A percentile compares a stretch with the other conserved stretches of the same genome.
Evolutionary conservation across 2,113 vertebrate species (phyloP).

Genomic region (Channa argus): DNA sequence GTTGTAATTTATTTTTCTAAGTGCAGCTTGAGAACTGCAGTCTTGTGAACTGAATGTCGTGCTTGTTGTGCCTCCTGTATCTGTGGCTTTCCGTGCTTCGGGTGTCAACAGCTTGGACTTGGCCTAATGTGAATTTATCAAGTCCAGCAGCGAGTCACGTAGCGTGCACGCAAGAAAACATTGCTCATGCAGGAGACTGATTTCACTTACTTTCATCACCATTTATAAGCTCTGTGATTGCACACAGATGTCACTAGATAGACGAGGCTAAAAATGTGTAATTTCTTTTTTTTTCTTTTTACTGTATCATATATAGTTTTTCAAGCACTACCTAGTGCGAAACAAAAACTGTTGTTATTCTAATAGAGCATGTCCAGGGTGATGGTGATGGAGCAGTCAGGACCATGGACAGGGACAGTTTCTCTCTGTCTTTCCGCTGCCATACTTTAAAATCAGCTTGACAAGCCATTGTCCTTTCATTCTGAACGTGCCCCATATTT

Average conservation of each 20-base stretch:
- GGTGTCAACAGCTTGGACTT: neutral
- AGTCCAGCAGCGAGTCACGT: no score
- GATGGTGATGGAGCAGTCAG: constrained; percentile 63
- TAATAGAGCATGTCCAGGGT: neutral
- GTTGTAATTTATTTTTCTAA: neutral
- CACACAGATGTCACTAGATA: neutral
- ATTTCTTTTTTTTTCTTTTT: neutral
- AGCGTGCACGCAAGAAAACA: neutral
- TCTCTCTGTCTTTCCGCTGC: constrained; percentile 14
- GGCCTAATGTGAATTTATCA: no score
- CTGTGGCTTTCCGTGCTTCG: neutral
- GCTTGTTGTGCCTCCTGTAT: constrained; percentile 2
- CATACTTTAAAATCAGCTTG: constrained; percentile 30
- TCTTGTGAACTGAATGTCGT: constrained; percentile 27
- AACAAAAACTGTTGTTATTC: no score
- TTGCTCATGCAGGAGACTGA: neutral
- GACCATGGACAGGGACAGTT: constrained; percentile 77
- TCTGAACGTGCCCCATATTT: neutral
- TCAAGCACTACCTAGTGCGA: no score
- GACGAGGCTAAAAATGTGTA: neutral
- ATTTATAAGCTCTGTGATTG: constrained; percentile 10
- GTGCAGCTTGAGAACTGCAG: constrained; percentile 27
- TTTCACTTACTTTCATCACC: constrained; percentile 34
- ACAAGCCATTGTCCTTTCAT: constrained; percentile 17
- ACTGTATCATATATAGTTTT: neutral